Conservation (phyloP, 2,888 invertebrate species). For the Syrphus vitripennis region DNA sequence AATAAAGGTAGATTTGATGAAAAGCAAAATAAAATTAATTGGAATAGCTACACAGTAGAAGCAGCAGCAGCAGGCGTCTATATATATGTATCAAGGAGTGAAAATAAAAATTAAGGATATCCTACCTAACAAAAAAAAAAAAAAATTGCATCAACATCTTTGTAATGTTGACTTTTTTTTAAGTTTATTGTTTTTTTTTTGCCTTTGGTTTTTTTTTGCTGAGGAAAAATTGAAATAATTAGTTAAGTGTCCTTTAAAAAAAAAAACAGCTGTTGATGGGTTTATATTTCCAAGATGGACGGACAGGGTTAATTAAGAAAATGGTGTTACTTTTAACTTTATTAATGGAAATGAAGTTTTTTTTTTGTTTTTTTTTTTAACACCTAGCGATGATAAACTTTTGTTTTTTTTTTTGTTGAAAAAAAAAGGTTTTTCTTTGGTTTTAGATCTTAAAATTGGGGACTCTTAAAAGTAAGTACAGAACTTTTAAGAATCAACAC, state of each 20-base stretch:
- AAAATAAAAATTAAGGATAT: not conserved
- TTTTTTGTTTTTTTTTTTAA: not conserved
- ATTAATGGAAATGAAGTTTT: not conserved
- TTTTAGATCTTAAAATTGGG: not conserved
- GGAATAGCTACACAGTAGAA: too few species aligned
- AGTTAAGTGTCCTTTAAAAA: conserved; percentile 17
- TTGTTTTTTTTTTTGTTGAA: not conserved
- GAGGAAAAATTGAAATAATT: conserved; percentile 3
- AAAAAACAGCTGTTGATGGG: conserved; percentile 4
- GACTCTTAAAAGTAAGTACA: not conserved
- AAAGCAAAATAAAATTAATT: conserved; percentile 22
- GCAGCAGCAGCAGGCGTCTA: too few species aligned
- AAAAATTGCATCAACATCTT: conserved; percentile 10
- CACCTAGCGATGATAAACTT: not conserved
- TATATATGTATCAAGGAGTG: not conserved
- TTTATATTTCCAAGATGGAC: not conserved
- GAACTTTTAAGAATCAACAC: not conserved
- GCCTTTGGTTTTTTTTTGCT: not conserved
- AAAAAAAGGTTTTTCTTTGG: not conserved
- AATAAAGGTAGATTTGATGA: conserved; percentile 30
- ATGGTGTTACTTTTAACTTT: conserved; percentile 4
- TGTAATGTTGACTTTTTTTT: conserved; percentile 7
- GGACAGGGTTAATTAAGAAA: conserved; percentile 28
- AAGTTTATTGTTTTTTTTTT: not conserved
- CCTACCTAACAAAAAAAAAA: not conserved